Evolutionary conservation across 35 echinoderm and acorn worm genomes (phyloP), one percentile per base, ranked within the genome.

Genomic region (Lytechinus pictus): DNA sequence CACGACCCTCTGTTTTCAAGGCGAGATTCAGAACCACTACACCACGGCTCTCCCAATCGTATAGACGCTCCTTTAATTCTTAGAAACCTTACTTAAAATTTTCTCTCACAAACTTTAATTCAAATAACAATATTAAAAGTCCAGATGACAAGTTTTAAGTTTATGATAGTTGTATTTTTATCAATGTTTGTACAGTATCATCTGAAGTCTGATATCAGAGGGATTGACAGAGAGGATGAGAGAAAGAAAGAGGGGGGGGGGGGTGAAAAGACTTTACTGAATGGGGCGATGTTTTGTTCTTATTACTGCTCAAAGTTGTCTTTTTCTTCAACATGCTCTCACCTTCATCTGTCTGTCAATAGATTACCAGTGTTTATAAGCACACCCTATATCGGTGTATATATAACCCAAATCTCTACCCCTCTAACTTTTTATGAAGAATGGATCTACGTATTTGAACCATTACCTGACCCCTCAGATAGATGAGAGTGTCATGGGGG

Each of bases 321-420:
- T 79, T 79, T 79, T 4, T 16, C 66, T 79, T 79, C n/a, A 79
- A 79, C 19, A 79, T 24, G 66, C 19, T 79, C 66, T 79, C 66
- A 79, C 66, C 12, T 79, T 16, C 13, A 90, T 21, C 14, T 90
- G 88, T 90, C 88, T 90, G 88, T 90, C 88, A 90, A 51, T 90
- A 52, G 52, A 90, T 52, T 44, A 44, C 88, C 52, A 90, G 29
- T 90, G 88, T 90, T 90, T 90, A 90, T 90, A 90, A 90, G 88
- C 88, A 90, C 28, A 54, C 6, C 88, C 28, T 90, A 90, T 54
- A 90, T 90, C 27, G 7, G 29, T 90, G 88, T 90, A 90, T 90
- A 90, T 90, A 90, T 90, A 90, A 90, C 88, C 88, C 24, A 90
- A 54, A 90, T 90, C 28, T 52, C 27, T n/a, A 79, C 66, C 66